These are phyloP conservation scores for Dreissena polymorpha DNA, from an alignment of 1,140 invertebrate genomes.

Conservation along the genomic window DNA sequence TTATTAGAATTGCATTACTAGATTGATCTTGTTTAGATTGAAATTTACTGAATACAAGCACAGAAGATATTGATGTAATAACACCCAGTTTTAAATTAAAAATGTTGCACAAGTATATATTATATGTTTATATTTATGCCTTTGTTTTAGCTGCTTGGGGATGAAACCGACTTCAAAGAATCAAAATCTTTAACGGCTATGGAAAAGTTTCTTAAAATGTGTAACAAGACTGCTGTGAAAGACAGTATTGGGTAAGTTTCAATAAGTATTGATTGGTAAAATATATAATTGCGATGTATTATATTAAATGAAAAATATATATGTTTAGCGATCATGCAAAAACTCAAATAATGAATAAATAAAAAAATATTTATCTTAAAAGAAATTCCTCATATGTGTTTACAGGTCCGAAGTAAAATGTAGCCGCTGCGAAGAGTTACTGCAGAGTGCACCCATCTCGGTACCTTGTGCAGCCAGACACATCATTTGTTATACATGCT, in stretches of 20 bases:
- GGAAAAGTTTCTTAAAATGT: conserved; percentile 56
- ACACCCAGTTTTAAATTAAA: no score
- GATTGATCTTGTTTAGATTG: neutral
- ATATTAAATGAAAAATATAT: neutral
- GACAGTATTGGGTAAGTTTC: conserved; percentile 1
- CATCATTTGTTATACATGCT: conserved; percentile 23
- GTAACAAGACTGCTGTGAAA: conserved; percentile 17
- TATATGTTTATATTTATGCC: neutral
- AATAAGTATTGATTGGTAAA: neutral
- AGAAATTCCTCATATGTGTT: neutral
- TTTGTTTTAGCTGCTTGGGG: conserved; percentile 36
- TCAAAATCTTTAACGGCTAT: conserved; percentile 39
- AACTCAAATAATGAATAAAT: neutral
- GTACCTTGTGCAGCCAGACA: conserved; percentile 22
- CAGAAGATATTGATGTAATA: no score
- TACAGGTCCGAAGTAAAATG: conserved; percentile 26
- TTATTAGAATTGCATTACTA: no score
- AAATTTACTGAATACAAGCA: neutral
- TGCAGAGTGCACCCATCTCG: conserved; percentile 25
- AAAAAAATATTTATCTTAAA: neutral
- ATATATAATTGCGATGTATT: neutral
- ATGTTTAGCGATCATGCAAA: neutral
- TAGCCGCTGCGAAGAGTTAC: conserved; percentile 11
- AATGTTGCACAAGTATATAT: neutral
- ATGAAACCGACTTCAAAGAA: conserved; percentile 53